phyloP scores from a whole-genome alignment of 2,888 invertebrate species.

The Callyntrura sp. region DNA sequence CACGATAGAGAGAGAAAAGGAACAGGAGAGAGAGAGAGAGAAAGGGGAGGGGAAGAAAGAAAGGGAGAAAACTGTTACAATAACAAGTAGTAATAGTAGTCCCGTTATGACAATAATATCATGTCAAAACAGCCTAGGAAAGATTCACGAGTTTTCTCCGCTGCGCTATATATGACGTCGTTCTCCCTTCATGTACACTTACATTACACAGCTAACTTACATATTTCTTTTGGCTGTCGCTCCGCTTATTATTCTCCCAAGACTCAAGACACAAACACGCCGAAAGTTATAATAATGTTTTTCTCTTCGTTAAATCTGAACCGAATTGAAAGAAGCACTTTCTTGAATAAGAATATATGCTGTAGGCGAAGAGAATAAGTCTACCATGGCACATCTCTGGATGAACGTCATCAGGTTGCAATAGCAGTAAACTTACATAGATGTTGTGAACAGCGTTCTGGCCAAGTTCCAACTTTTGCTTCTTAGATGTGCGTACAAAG shows the following conservation, averaged over 20 bases:
- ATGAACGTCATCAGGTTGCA: constrained; percentile 46
- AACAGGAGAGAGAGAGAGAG: not conserved
- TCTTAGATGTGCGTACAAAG: not conserved
- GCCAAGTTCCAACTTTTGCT: constrained; percentile 45
- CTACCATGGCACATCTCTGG: not conserved
- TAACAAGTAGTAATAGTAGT: constrained; percentile 40
- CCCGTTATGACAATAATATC: constrained; percentile 54
- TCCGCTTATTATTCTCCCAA: constrained; percentile 18
- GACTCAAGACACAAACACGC: constrained; percentile 8
- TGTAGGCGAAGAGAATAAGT: not conserved
- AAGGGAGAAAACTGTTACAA: constrained; percentile 32
- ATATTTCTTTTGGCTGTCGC: constrained; percentile 11
- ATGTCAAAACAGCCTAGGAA: constrained; percentile 42
- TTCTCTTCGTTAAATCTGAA: not conserved
- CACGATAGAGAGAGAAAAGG: not conserved
- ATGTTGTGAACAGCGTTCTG: constrained; percentile 39
- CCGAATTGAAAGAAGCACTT: constrained; percentile 9
- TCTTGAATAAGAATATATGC: not conserved
- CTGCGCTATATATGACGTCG: not conserved
- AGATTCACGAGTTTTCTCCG: constrained; percentile 32
- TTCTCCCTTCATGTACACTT: not conserved
- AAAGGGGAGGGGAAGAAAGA: not conserved
- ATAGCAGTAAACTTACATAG: constrained; percentile 44
- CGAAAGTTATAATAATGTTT: constrained; percentile 47
- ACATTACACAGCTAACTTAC: not conserved